phyloP scores from a whole-genome alignment of 2,888 invertebrate species.

The Drosophila atripex region DNA sequence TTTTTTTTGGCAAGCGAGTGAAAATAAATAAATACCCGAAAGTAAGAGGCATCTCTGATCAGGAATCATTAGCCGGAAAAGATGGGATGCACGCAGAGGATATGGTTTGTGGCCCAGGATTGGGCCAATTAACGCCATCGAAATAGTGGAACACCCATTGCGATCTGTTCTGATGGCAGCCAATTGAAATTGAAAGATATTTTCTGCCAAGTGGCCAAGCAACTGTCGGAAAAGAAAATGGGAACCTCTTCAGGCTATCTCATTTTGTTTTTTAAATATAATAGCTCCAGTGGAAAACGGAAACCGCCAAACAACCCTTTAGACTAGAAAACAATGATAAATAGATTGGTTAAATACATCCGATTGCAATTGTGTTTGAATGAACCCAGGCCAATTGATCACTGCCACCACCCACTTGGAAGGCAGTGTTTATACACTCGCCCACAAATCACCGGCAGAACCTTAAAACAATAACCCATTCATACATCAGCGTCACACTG shows the following conservation, averaged over 20 bases:
- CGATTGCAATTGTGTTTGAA: slow-evolving; percentile 22
- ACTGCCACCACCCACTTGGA: slow-evolving; percentile 41
- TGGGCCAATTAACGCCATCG: slow-evolving; percentile 62
- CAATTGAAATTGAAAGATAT: slow-evolving; percentile 25
- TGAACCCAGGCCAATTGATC: slow-evolving; percentile 34
- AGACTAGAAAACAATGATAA: slow-evolving; percentile 4
- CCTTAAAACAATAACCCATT: slow-evolving; percentile 44
- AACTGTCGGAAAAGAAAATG: not conserved
- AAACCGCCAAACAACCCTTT: not conserved
- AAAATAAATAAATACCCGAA: slow-evolving; percentile 58
- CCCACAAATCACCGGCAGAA: slow-evolving; percentile 29
- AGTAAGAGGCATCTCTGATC: slow-evolving; percentile 1
- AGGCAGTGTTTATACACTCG: slow-evolving; percentile 12
- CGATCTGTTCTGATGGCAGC: slow-evolving; percentile 8
- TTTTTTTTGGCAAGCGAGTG: slow-evolving; percentile 56
- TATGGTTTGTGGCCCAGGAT: slow-evolving; percentile 20
- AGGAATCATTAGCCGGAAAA: slow-evolving; percentile 6
- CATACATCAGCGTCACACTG: slow-evolving; percentile 67
- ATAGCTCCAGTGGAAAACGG: not conserved
- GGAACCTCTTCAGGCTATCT: not conserved
- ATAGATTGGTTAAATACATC: slow-evolving; percentile 35
- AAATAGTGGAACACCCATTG: slow-evolving; percentile 59
- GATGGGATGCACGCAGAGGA: slow-evolving; percentile 15
- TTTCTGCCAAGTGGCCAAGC: not conserved
- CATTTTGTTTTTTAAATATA: not conserved